Evolutionary conservation across 2,888 invertebrate species (phyloP).

Genomic region (Morpho achilles): DNA sequence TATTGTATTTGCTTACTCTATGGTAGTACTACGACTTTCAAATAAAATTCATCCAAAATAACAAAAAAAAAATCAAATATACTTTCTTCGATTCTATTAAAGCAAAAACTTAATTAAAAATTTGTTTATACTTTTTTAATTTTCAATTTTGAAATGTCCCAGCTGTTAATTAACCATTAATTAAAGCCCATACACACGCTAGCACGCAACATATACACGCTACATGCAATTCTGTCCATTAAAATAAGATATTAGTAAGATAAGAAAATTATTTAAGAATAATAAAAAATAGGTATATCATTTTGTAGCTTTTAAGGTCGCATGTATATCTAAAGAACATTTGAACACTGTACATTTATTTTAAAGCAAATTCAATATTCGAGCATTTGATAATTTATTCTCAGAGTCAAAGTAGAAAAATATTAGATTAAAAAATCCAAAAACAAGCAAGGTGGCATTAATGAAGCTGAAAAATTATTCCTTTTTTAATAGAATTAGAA

Average conservation of each 20-base stretch:
- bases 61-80: too few species aligned
- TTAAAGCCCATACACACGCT: constrained; percentile 32
- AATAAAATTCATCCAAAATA: too few species aligned
- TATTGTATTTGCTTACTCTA: neutral
- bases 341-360: constrained; percentile 55
- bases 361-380: constrained; percentile 38
- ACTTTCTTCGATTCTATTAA: too few species aligned
- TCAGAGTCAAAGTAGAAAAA: neutral
- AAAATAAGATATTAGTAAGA: constrained; percentile 58
- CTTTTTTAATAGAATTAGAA: too few species aligned
- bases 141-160: too few species aligned
- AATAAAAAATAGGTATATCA: constrained; percentile 40
- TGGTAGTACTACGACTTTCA: too few species aligned
- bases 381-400: constrained; percentile 4
- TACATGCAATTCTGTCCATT: constrained; percentile 78
- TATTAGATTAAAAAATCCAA: too few species aligned
- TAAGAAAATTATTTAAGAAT: constrained; percentile 50
- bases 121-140: too few species aligned
- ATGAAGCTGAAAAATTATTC: too few species aligned
- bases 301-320: constrained; percentile 53
- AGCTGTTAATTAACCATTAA: too few species aligned
- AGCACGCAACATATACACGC: constrained; percentile 56
- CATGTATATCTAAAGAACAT: constrained; percentile 60
- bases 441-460: too few species aligned
- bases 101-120: too few species aligned